Conservation (phyloP, 2,113 vertebrate genomes). For the Lagenorhynchus albirostris region DNA sequence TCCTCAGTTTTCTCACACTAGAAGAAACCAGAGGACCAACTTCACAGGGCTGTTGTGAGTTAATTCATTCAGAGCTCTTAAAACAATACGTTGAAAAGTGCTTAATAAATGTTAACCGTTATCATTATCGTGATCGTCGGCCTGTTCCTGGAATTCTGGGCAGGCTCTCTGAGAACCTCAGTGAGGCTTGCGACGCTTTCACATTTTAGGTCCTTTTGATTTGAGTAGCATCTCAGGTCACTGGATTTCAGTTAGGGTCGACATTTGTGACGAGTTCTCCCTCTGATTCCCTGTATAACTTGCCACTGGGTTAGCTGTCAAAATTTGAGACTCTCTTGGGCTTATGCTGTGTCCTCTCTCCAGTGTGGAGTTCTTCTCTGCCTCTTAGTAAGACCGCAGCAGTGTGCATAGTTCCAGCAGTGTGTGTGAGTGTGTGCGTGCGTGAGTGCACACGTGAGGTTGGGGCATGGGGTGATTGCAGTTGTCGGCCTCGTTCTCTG, state of each 20-base stretch:
- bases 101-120: not conserved
- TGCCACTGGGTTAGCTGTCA: not conserved
- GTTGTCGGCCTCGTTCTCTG: not conserved
- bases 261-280: not conserved
- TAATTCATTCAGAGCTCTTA: not conserved
- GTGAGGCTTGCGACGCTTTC: too few species aligned
- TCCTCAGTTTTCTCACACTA: not conserved
- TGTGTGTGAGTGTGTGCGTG: not conserved
- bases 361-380: not conserved
- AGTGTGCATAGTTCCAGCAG: not conserved
- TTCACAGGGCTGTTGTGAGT: not conserved
- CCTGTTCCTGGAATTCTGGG: not conserved
- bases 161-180: not conserved
- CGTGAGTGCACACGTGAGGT: accelerated
- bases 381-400: not conserved
- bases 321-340: not conserved
- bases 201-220: not conserved
- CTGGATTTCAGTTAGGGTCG: not conserved
- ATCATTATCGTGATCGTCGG: not conserved
- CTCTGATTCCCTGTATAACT: not conserved
- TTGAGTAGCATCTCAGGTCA: not conserved
- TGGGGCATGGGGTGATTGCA: too few species aligned
- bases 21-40: not conserved
- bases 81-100: not conserved
- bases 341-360: not conserved